Base-by-base conservation (phyloP, 2,888 invertebrate species). In the Ramazzottius varieornatus region DNA sequence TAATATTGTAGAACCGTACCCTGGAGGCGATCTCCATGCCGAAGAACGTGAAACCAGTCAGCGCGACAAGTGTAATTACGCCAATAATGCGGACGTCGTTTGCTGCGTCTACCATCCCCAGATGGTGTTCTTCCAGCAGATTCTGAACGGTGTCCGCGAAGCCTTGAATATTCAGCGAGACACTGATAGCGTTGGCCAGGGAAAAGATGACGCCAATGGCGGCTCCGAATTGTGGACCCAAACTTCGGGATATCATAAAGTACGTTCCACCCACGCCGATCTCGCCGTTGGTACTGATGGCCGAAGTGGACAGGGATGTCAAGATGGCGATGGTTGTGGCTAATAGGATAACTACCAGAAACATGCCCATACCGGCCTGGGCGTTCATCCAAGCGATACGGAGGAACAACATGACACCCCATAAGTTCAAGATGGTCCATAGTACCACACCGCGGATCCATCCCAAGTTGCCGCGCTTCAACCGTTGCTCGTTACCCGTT, bases 1-100 rank as follows among this genome's bases (percentile, higher is more conserved):
- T 63, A 8, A 13, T 20, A 40, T n/a, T 63, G 32, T 20, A 63
- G 2, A 4, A n/a, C 66, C 70, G 66, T 69, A 74, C 75, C 72
- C 74, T 73, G 24, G 75, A 72, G 68, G 76, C 76, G 71, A 75
- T 76, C 46, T 73, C 74, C 73, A 76, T 73, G 32, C 76, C 76
- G 34, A 76, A 72, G 8, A 76, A 70, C 20, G 75, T 73, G 1
- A 76, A 70, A 1, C 69, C 70, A 32, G 75, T 71, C 32, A 77
- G 69, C 2, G 73, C n/a, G 1, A 73, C 68, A 1, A 73, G 67
- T 1, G 75, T 72, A 1, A 71, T 68, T 20, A 70, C 68, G 1
- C 76, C 75, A 34, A 76, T 73, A 46, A 76, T 71, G 32, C 76
- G 70, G 1, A 76, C 73, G 66, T 76, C 76, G 69, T 76, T 73